phyloP scores from a whole-genome alignment of 2,888 invertebrate genomes.

The Automeris io region DNA sequence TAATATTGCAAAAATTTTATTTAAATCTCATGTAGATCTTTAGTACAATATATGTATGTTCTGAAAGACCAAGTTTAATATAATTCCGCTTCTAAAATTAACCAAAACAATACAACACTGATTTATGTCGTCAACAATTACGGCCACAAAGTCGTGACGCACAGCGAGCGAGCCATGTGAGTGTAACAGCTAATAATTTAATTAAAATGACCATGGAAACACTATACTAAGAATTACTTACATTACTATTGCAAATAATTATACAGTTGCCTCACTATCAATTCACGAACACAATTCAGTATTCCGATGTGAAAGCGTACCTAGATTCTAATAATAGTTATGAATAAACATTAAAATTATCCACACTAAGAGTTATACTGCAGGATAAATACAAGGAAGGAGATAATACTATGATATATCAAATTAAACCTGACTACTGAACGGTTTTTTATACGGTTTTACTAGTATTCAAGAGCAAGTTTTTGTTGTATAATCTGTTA shows the following conservation, averaged over 20 bases:
- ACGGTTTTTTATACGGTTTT: too few species aligned
- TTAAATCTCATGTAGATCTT: too few species aligned
- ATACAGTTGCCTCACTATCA: neutral
- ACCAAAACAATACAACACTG: neutral
- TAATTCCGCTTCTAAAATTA: neutral
- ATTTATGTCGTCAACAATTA: slow-evolving; percentile 1
- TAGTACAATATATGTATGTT: too few species aligned
- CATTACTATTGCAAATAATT: slow-evolving; percentile 5
- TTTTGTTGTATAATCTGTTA: too few species aligned
- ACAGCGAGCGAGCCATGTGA: neutral
- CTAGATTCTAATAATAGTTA: neutral
- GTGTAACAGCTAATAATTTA: slow-evolving; percentile 11
- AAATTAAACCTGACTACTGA: too few species aligned
- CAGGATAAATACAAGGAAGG: too few species aligned
- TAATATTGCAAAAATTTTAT: too few species aligned
- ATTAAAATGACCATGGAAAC: slow-evolving; percentile 12
- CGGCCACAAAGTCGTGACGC: slow-evolving; percentile 5
- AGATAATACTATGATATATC: too few species aligned
- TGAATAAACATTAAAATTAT: too few species aligned
- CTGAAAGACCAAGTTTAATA: too few species aligned
- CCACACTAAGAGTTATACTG: too few species aligned
- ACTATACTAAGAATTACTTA: slow-evolving; percentile 7
- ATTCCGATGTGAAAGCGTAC: slow-evolving; percentile 2
- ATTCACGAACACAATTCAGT: neutral
- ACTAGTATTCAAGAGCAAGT: too few species aligned